A percentile compares a stretch with the other conserved stretches of the same genome.
These are phyloP conservation scores for Pollicipes pollicipes DNA, from an alignment of 1,140 invertebrate species.

Conservation along the genomic window DNA sequence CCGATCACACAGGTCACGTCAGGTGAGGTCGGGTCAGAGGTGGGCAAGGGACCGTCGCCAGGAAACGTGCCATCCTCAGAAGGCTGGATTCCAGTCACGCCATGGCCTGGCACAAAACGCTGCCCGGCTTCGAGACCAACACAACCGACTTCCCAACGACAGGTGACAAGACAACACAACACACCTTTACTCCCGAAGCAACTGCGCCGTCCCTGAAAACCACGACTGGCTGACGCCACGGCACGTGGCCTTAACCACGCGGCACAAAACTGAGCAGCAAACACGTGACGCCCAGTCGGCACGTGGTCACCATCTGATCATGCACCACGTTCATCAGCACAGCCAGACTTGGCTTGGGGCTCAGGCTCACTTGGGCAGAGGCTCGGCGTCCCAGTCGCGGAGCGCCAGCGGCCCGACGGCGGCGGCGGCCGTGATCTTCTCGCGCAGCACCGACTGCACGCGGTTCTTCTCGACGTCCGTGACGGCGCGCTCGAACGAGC, in stretches of 20 bases:
- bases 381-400: slow-evolving; percentile 32
- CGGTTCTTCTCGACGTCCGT: slow-evolving; percentile 76
- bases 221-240: too few relatives aligned
- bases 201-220: too few relatives aligned
- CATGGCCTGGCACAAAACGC: not conserved
- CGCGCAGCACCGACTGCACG: slow-evolving; percentile 81
- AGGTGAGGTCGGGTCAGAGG: not conserved
- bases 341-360: slow-evolving; percentile 19
- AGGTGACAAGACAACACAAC: slow-evolving; percentile 3
- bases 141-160: slow-evolving; percentile 5
- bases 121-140: not conserved
- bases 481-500: slow-evolving; percentile 75
- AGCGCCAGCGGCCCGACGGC: slow-evolving; percentile 63
- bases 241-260: slow-evolving; percentile 5
- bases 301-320: too few relatives aligned
- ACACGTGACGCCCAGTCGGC: too few relatives aligned
- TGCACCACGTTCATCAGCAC: too few relatives aligned
- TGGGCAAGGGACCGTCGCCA: too few relatives aligned
- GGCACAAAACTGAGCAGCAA: slow-evolving; percentile 8
- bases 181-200: slow-evolving; percentile 10
- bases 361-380: slow-evolving; percentile 14
- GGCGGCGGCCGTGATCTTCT: slow-evolving; percentile 74
- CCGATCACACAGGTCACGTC: not conserved
- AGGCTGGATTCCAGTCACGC: not conserved
- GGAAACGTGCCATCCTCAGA: too few relatives aligned